Evolutionary conservation across 2,113 vertebrate species (phyloP).

Genomic region (Paedocypris sp.): DNA sequence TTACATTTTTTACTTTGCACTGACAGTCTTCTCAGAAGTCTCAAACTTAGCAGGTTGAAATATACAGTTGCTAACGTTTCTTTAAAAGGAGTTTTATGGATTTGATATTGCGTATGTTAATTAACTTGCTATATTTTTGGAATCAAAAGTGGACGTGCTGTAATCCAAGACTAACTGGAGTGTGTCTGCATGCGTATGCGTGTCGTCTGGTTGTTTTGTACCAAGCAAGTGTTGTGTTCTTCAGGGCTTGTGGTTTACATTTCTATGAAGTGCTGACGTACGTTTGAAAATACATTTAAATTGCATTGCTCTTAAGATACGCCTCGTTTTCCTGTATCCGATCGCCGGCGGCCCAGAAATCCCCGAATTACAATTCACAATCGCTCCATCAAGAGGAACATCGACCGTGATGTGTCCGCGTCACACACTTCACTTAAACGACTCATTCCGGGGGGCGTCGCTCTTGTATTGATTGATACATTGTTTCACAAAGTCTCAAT

Average conservation of each 20-base stretch:
- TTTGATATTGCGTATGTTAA: conserved; percentile 28
- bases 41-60: conserved; percentile 12
- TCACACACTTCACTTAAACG: background rate
- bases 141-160: conserved; percentile 21
- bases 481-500: no score
- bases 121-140: conserved; percentile 16
- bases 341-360: background rate
- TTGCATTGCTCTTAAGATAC: conserved; percentile 39
- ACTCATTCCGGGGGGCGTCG: background rate
- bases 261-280: conserved; percentile 56
- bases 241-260: conserved; percentile 42
- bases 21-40: conserved; percentile 25
- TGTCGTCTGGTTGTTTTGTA: conserved; percentile 42
- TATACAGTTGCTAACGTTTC: conserved; percentile 17
- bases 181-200: conserved; percentile 47
- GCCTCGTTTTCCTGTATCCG: background rate
- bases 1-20: conserved; percentile 31
- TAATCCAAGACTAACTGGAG: background rate
- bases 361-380: background rate
- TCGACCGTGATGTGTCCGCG: background rate
- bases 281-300: conserved; percentile 53
- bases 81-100: conserved; percentile 30
- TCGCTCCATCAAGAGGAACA: background rate
- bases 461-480: background rate
- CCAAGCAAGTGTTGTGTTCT: conserved; percentile 41